Percentiles rank a stretch among this genome's conserved stretches.
These are phyloP conservation scores for Noctua pronuba DNA, from an alignment of 2,888 invertebrate species.

Conservation along the genomic window DNA sequence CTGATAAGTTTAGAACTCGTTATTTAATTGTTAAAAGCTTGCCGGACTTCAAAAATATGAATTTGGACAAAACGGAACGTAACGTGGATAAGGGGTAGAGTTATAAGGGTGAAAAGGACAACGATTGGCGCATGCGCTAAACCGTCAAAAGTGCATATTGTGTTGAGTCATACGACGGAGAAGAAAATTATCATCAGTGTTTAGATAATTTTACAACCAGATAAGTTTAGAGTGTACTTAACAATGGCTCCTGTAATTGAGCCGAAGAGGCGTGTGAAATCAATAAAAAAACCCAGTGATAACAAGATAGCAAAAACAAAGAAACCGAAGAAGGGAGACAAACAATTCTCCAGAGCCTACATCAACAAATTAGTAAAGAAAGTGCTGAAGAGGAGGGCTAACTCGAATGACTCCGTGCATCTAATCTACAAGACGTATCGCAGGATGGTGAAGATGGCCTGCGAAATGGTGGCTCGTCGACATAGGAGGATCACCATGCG, in stretches of 20 bases:
- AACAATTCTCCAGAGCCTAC: conserved; percentile 1
- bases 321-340: background rate
- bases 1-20: background rate
- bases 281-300: conserved; percentile 26
- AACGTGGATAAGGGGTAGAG: conserved; percentile 4
- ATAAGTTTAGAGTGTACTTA: background rate
- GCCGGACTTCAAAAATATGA: background rate
- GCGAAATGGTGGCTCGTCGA: conserved; percentile 23
- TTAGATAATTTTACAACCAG: background rate
- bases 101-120: conserved; percentile 32
- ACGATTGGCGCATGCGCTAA: conserved; percentile 42
- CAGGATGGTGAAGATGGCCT: conserved; percentile 23
- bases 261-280: conserved; percentile 32
- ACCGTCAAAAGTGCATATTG: background rate
- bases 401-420: conserved; percentile 1
- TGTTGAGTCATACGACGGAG: conserved; percentile 2
- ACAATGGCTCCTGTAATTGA: conserved; percentile 37
- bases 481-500: conserved; percentile 19
- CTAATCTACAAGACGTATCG: conserved; percentile 20
- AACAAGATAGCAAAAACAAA: background rate
- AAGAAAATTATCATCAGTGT: conserved; percentile 7
- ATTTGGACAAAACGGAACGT: conserved; percentile 40
- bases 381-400: conserved; percentile 14
- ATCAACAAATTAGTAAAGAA: conserved; percentile 25
- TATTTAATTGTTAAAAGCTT: background rate